Percentiles rank a stretch among this genome's conserved stretches.
phyloP scores from a whole-genome alignment of 2,797 vertebrate genomes.

The Alcedo quadribrachys region DNA sequence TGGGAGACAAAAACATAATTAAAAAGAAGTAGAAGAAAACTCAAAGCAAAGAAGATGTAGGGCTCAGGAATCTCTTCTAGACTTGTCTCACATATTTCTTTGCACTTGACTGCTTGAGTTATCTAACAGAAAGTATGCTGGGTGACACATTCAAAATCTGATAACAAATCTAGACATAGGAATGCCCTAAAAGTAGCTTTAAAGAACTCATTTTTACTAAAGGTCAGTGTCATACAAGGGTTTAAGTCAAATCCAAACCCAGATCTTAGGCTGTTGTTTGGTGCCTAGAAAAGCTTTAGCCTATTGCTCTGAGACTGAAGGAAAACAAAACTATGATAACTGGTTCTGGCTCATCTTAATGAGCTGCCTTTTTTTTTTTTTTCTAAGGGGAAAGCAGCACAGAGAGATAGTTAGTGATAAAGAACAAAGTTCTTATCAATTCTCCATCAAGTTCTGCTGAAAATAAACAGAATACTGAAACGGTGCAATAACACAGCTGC shows the following conservation, averaged over 20 bases:
- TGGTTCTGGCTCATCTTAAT: not conserved
- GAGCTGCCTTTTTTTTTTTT: not conserved
- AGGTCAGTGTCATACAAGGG: not conserved
- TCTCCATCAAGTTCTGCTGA: not conserved
- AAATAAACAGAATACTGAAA: conserved; percentile 28
- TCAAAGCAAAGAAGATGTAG: not conserved
- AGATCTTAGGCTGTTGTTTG: not conserved
- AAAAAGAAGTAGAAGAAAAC: not conserved
- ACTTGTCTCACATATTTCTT: not conserved
- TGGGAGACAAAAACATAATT: not conserved
- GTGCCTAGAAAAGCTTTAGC: not conserved
- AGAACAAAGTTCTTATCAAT: not conserved
- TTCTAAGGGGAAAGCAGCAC: not conserved
- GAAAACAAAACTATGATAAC: not conserved
- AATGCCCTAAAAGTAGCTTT: not conserved
- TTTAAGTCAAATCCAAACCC: not conserved
- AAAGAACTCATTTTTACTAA: not conserved
- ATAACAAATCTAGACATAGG: not conserved
- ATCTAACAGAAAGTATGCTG: not conserved
- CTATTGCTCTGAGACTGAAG: not conserved
- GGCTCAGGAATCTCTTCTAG: not conserved
- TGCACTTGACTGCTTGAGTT: not conserved
- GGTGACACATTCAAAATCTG: not conserved
- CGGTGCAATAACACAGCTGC: not conserved
- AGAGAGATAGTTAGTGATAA: not conserved